Conservation (phyloP, 2,113 vertebrate species). For the Equus przewalskii region DNA sequence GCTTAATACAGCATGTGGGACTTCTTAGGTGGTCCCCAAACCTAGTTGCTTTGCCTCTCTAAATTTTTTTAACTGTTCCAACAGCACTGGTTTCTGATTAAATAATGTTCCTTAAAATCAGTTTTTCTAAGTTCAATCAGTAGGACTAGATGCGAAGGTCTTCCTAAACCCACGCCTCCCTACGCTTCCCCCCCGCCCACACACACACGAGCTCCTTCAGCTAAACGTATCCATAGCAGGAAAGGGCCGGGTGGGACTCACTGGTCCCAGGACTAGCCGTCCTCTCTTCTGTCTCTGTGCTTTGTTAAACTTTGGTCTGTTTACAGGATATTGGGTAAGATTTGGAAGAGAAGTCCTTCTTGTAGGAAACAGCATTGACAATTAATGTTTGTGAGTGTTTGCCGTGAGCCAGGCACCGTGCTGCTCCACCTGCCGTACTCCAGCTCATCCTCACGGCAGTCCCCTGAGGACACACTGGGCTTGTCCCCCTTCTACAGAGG, state of each 20-base stretch:
- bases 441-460: neutral
- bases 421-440: neutral
- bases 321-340: neutral
- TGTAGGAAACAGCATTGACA: neutral
- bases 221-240: neutral
- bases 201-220: neutral
- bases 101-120: constrained; percentile 28
- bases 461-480: neutral
- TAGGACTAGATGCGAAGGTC: neutral
- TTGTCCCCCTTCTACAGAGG: neutral
- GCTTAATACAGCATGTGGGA: neutral
- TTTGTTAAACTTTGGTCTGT: neutral
- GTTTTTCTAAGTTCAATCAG: neutral
- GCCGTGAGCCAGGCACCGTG: neutral
- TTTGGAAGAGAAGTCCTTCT: neutral
- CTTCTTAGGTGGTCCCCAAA: neutral
- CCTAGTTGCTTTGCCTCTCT: constrained; percentile 1
- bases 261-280: neutral
- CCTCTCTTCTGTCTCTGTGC: neutral
- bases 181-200: neutral
- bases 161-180: neutral
- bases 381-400: neutral
- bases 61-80: neutral
- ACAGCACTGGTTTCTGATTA: neutral
- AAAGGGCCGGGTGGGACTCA: neutral